phyloP scores from a whole-genome alignment of 2,113 vertebrate genomes.

The Progne subis region DNA sequence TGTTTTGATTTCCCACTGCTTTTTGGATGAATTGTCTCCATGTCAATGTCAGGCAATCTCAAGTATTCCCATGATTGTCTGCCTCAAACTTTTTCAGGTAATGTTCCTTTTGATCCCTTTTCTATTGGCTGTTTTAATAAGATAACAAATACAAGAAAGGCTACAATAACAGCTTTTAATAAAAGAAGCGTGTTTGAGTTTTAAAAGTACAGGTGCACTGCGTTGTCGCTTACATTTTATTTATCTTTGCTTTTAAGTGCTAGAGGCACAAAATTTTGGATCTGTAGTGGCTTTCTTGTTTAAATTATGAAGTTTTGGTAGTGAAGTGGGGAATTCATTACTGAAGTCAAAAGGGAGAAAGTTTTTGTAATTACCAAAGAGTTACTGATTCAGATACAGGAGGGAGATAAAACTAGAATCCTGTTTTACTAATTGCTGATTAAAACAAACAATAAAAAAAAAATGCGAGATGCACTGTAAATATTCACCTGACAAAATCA shows the following conservation, averaged over 20 bases:
- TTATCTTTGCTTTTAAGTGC: background rate
- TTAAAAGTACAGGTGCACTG: background rate
- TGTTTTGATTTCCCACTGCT: constrained; percentile 31
- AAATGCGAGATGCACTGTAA: background rate
- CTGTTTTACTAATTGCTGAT: background rate
- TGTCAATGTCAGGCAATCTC: constrained; percentile 11
- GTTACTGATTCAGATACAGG: background rate
- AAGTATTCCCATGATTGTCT: background rate
- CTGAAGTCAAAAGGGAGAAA: background rate
- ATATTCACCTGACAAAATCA: background rate
- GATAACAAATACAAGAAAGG: background rate
- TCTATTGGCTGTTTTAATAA: background rate
- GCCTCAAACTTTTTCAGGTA: background rate
- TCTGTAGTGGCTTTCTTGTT: background rate
- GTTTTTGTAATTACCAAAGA: background rate
- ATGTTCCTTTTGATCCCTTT: background rate
- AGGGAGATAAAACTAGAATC: background rate
- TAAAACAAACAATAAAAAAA: background rate
- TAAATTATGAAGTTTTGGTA: background rate
- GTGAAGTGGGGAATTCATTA: background rate
- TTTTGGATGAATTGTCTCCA: constrained; percentile 35
- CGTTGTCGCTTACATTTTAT: background rate
- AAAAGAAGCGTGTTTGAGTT: background rate
- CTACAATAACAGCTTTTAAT: background rate
- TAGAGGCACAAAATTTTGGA: background rate